These are phyloP conservation scores for Ptilonorhynchus violaceus DNA, from an alignment of 2,113 vertebrate species.

Conservation along the genomic window DNA sequence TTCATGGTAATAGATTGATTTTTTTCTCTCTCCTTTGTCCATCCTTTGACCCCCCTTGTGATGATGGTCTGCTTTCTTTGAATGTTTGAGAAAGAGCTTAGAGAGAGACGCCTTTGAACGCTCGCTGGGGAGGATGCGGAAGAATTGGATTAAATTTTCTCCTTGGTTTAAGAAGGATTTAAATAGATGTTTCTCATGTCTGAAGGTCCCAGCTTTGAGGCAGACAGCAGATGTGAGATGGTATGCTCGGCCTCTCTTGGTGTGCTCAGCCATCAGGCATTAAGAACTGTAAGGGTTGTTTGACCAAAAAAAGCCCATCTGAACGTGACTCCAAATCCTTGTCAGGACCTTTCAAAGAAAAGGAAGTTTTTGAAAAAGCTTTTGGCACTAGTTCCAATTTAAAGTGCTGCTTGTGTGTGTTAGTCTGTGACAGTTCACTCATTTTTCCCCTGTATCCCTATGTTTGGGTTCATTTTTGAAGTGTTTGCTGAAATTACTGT, in stretches of 20 bases:
- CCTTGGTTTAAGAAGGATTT: background rate
- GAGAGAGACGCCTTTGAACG: background rate
- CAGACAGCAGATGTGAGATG: background rate
- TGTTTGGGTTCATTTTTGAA: background rate
- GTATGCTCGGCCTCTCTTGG: background rate
- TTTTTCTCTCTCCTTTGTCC: background rate
- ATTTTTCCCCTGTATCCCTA: background rate
- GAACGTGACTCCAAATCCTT: accelerated
- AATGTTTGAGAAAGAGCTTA: background rate
- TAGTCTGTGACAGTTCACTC: background rate
- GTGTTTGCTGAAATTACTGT: background rate
- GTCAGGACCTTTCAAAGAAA: background rate
- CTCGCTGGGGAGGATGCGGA: background rate
- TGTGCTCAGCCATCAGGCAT: background rate
- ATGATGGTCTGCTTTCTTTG: background rate
- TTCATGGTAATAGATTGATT: background rate
- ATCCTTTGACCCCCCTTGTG: background rate
- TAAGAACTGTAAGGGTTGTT: background rate
- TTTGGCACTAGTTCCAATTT: background rate
- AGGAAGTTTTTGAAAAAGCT: background rate
- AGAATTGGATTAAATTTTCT: background rate
- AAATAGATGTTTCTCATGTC: background rate
- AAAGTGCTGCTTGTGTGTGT: background rate
- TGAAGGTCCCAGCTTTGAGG: background rate
- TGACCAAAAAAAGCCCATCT: background rate